Conservation (phyloP, 2,888 invertebrate genomes). For the Apodemia hepburni region DNA sequence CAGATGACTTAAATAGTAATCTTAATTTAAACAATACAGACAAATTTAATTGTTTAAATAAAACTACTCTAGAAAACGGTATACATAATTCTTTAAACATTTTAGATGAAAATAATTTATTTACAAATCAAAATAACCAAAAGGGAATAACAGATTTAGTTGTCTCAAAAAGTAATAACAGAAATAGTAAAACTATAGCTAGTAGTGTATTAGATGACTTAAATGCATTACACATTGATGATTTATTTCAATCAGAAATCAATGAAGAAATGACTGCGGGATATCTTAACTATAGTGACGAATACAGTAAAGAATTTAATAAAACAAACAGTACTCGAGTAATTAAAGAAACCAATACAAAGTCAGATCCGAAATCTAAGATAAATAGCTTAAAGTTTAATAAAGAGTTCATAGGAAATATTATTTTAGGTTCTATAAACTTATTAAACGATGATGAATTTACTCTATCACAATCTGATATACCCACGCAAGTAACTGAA, state of each 20-base stretch:
- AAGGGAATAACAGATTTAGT: neutral
- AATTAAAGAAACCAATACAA: slow-evolving; percentile 18
- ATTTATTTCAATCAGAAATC: neutral
- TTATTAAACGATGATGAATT: slow-evolving; percentile 49
- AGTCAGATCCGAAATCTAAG: neutral
- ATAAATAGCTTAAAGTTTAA: slow-evolving; percentile 23
- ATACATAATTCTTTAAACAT: too few relatives aligned
- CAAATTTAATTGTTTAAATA: too few relatives aligned
- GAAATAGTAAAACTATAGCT: neutral
- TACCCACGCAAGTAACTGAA: slow-evolving; percentile 25
- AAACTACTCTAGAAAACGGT: too few relatives aligned
- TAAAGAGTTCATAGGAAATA: slow-evolving; percentile 36
- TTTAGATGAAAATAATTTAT: neutral
- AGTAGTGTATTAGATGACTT: neutral
- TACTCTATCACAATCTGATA: slow-evolving; percentile 27
- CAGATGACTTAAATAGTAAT: too few relatives aligned
- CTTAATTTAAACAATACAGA: too few relatives aligned
- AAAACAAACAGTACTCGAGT: neutral
- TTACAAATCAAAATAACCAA: neutral
- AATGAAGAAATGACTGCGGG: neutral
- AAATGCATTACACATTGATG: neutral
- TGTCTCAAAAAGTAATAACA: neutral
- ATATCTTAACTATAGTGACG: neutral
- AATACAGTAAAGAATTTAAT: neutral
- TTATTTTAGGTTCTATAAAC: slow-evolving; percentile 52